Conservation (phyloP, 1,140 invertebrate genomes). For the Sitobion miscanthi region DNA sequence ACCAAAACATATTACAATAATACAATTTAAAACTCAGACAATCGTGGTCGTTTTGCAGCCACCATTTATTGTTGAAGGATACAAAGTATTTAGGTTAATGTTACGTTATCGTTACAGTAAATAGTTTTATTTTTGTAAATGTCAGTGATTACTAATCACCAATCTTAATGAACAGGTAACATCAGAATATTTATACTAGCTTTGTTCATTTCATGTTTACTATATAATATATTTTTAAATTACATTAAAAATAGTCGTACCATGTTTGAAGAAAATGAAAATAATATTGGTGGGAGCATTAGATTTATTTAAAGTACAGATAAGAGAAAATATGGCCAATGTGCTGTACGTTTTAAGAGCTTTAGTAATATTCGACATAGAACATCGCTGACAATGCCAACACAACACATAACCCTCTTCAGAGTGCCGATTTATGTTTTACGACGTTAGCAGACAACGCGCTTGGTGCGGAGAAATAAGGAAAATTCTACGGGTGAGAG, state of each 20-base stretch:
- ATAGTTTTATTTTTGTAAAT: not conserved
- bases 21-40: not conserved
- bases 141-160: not conserved
- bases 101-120: no score
- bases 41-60: not conserved
- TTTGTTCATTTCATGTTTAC: not conserved
- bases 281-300: not conserved
- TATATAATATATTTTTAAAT: not conserved
- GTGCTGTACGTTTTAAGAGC: not conserved
- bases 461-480: not conserved
- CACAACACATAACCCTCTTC: not conserved
- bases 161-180: not conserved
- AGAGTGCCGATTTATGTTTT: constrained; percentile 37
- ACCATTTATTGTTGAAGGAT: not conserved
- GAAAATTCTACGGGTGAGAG: not conserved
- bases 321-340: not conserved
- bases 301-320: not conserved
- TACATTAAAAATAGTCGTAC: not conserved
- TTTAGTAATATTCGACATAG: not conserved
- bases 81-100: no score
- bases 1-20: not conserved
- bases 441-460: not conserved
- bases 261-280: not conserved
- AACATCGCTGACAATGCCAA: not conserved
- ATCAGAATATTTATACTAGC: not conserved